phyloP scores from a whole-genome alignment of 2,797 vertebrate species.

The Micrastur ruficollis region DNA sequence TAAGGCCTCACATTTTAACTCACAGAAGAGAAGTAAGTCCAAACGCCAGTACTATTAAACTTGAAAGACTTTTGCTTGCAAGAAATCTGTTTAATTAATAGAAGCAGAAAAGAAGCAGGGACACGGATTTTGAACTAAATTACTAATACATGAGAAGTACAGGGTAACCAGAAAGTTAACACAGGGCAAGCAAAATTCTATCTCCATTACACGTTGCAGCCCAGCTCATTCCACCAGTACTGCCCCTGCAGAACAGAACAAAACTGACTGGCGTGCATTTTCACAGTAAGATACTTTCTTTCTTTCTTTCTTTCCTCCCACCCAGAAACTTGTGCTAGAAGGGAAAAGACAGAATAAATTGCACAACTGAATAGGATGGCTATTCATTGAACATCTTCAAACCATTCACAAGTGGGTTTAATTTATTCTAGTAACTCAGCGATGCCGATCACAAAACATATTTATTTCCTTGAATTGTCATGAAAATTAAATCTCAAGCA shows the following conservation, averaged over 20 bases:
- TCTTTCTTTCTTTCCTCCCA: background rate
- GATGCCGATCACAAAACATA: accelerated
- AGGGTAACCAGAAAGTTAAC: background rate
- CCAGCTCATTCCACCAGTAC: background rate
- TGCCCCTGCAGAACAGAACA: background rate
- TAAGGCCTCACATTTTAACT: background rate
- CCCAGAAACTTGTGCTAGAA: background rate
- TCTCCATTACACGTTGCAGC: background rate
- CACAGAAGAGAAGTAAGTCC: background rate
- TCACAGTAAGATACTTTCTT: background rate
- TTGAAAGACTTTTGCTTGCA: background rate
- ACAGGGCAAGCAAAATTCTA: background rate
- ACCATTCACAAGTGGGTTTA: background rate
- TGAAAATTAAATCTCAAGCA: background rate
- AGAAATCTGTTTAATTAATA: conserved; percentile 7
- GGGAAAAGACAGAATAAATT: background rate
- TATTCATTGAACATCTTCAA: background rate
- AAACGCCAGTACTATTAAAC: background rate
- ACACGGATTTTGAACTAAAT: background rate
- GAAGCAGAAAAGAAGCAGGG: background rate
- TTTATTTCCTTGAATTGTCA: background rate
- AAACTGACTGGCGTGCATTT: background rate
- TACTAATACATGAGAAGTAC: background rate
- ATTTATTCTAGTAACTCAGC: background rate
- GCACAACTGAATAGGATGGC: background rate